Conservation (phyloP, 2,888 invertebrate genomes). For the Phoronis australis region DNA sequence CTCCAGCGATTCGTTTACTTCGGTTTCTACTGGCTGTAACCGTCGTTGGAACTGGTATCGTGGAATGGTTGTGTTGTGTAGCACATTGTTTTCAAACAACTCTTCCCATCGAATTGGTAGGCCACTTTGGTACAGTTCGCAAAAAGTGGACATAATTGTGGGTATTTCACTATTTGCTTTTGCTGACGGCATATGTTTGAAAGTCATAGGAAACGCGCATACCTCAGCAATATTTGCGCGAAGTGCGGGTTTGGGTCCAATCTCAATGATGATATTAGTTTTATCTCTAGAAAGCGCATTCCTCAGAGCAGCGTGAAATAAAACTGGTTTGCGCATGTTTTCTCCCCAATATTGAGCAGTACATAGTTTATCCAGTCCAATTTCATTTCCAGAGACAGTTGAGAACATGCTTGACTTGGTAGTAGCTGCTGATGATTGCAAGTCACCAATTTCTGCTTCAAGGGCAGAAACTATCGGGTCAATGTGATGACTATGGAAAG, state of each 20-base stretch:
- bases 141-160: neutral
- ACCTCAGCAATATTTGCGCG: slow-evolving; percentile 6
- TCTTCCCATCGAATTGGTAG: too few relatives aligned
- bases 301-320: neutral
- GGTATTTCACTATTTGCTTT: neutral
- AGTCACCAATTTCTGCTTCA: neutral
- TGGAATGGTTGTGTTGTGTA: too few relatives aligned
- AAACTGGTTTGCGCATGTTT: slow-evolving; percentile 1
- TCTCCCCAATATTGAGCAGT: slow-evolving; percentile 1
- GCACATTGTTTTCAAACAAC: too few relatives aligned
- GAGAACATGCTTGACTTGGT: neutral
- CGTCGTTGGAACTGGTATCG: too few relatives aligned
- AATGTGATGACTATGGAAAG: slow-evolving; percentile 4
- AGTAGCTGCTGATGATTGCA: neutral
- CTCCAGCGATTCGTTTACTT: too few relatives aligned
- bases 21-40: too few relatives aligned
- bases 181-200: slow-evolving; percentile 5
- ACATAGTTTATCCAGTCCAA: neutral
- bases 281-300: neutral
- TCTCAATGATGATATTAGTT: slow-evolving; percentile 8
- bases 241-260: slow-evolving; percentile 15
- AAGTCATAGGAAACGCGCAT: neutral
- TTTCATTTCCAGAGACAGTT: neutral
- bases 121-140: too few relatives aligned
- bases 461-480: neutral